Base-by-base conservation (phyloP, 1,140 invertebrate genomes). In the Andrena cerasifolii region DNA sequence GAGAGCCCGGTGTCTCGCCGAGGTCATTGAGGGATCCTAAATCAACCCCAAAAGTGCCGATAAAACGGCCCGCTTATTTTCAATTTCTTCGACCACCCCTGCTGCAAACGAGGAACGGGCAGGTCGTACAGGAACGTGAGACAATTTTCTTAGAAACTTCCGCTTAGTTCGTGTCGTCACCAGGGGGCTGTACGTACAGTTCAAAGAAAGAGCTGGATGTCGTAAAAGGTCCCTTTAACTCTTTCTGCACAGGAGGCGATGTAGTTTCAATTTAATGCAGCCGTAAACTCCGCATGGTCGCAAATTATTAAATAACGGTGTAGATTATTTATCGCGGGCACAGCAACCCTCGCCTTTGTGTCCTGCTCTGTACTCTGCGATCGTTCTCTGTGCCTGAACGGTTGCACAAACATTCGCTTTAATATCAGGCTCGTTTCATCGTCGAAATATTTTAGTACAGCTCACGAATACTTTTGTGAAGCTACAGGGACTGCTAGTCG, bases 181-280 rank as follows among this genome's bases (percentile, higher is more conserved):
- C 61, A 21, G 51, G 28, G 72, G 26, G 14, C 24, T n/a, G 33
- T 73, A 73, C 10, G 33, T 80, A 61, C 53, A 61, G 36, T 12
- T 28, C 21, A 47, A 36, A 36, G 31, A 62, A 54, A 54, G 21
- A 6, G 18, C 21, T 21, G 33, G 58, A 24, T 16, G 59, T 49
- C 59, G n/a, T 83, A 82, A 83, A 82, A 31, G 62, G 33, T 36
- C 36, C 47, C 40, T 36, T 72, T 82, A 82, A 83, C 49, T 40
- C 16, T 77, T 28, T 47, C 54, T 12, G 14, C 31, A 36, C 40
- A 58, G 47, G n/a, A 54, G 45, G 26, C 61, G 59, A 67, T 47
- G 5, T 53, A 28, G 33, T 43, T 40, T 18, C 51, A 67, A 18
- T 67, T 78, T 82, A 82, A 82, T 21, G 47, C 40, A 16, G 21